Evolutionary conservation across 2,888 invertebrate genomes (phyloP).

Genomic region (Macrosoma leucophasiata): DNA sequence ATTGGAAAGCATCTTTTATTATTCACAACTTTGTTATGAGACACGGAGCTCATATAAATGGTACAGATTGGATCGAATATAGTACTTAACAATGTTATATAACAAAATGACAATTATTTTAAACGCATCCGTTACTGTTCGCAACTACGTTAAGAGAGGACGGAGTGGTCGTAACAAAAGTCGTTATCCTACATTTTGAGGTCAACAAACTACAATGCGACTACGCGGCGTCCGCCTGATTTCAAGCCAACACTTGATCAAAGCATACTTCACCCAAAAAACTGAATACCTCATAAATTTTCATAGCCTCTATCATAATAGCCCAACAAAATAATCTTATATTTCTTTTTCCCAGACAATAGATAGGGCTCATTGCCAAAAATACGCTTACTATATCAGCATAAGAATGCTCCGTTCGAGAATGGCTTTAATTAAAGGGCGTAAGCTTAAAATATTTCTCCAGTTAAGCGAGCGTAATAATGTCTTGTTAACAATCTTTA

Average conservation of each 20-base stretch:
- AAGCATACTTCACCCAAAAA: slow-evolving; percentile 30
- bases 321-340: not conserved
- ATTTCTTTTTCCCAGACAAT: not conserved
- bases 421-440: too few species aligned
- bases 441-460: too few species aligned
- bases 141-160: slow-evolving; percentile 47
- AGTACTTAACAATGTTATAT: slow-evolving; percentile 31
- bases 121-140: slow-evolving; percentile 46
- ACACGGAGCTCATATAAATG: too few species aligned
- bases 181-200: slow-evolving; percentile 67
- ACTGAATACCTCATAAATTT: slow-evolving; percentile 27
- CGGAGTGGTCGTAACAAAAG: slow-evolving; percentile 53
- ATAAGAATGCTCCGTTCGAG: too few species aligned
- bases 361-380: too few species aligned
- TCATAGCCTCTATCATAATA: slow-evolving; percentile 13
- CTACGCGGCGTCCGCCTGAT: slow-evolving; percentile 47
- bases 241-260: slow-evolving; percentile 46
- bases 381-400: too few species aligned
- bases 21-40: too few species aligned
- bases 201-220: slow-evolving; percentile 63
- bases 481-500: too few species aligned
- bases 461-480: too few species aligned
- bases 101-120: slow-evolving; percentile 46
- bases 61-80: too few species aligned
- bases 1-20: too few species aligned